A percentile compares a stretch with the other conserved stretches of the same genome.
Conservation (phyloP, 2,113 vertebrate genomes). For the Eonycteris spelaea region DNA sequence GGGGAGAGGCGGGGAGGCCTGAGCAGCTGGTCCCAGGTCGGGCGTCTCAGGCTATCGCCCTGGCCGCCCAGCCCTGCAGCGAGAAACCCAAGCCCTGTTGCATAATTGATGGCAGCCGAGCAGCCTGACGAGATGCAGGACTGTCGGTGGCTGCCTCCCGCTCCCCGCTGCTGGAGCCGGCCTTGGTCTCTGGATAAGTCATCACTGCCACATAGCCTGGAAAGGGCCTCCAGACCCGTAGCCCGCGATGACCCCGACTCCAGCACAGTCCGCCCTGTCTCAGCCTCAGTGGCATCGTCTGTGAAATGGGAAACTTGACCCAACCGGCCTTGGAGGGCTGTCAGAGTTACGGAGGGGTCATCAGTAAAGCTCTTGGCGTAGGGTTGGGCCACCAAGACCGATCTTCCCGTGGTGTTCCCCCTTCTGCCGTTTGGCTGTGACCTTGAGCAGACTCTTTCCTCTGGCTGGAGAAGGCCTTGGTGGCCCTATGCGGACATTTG, state of each 20-base stretch:
- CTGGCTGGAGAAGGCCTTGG: background rate
- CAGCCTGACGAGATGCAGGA: background rate
- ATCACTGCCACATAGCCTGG: background rate
- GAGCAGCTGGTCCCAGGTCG: background rate
- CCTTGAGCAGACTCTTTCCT: background rate
- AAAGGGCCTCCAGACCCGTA: background rate
- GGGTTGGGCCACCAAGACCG: background rate
- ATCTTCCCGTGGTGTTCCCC: background rate
- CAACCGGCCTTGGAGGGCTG: fast-evolving
- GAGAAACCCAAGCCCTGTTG: conserved; percentile 55
- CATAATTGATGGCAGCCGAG: conserved; percentile 68
- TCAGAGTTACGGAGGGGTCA: background rate
- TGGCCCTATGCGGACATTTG: background rate
- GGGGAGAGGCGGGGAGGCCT: background rate
- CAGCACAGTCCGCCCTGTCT: background rate
- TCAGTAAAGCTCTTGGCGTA: background rate
- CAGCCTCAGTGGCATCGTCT: background rate
- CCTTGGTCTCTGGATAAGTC: background rate
- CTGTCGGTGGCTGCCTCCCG: background rate
- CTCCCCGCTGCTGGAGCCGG: background rate
- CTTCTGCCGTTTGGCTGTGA: background rate
- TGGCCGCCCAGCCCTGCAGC: background rate
- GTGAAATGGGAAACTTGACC: background rate
- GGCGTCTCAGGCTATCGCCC: background rate
- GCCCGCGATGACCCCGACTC: background rate